phyloP scores from a whole-genome alignment of 2,113 vertebrate genomes.

The Ivindomyrus marchei region DNA sequence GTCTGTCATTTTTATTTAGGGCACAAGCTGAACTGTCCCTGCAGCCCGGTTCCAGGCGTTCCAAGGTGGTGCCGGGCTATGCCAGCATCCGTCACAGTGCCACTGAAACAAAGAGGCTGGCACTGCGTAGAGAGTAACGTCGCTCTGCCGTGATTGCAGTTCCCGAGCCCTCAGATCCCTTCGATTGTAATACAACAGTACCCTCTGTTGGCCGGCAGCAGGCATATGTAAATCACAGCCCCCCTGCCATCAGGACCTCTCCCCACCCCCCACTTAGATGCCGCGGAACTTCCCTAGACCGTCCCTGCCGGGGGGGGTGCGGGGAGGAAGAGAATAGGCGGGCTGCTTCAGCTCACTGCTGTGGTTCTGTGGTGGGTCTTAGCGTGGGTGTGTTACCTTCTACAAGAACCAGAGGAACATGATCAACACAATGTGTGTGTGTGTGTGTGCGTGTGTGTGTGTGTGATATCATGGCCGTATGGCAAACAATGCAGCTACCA shows the following conservation, averaged over 20 bases:
- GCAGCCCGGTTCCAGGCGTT: background rate
- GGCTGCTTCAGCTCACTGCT: background rate
- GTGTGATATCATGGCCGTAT: background rate
- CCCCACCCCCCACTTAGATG: background rate
- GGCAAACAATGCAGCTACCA: background rate
- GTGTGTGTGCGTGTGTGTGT: constrained; percentile 13
- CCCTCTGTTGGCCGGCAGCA: constrained; percentile 58
- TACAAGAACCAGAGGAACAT: background rate
- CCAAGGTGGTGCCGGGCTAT: background rate
- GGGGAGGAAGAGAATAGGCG: background rate
- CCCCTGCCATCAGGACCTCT: background rate
- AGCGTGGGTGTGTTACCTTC: background rate
- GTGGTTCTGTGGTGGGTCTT: background rate
- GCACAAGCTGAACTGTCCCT: background rate
- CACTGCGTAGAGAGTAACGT: background rate
- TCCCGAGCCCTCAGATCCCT: constrained; percentile 21
- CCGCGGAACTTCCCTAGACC: background rate
- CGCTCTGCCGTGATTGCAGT: background rate
- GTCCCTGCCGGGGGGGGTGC: background rate
- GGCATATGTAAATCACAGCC: constrained; percentile 37
- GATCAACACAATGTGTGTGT: background rate
- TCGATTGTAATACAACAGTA: constrained; percentile 58
- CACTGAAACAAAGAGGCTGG: background rate
- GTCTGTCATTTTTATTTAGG: background rate
- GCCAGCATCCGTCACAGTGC: background rate